Percentiles rank a stretch among this genome's conserved stretches.
Conservation (phyloP, 2,113 vertebrate species). For the Stercorarius parasiticus region DNA sequence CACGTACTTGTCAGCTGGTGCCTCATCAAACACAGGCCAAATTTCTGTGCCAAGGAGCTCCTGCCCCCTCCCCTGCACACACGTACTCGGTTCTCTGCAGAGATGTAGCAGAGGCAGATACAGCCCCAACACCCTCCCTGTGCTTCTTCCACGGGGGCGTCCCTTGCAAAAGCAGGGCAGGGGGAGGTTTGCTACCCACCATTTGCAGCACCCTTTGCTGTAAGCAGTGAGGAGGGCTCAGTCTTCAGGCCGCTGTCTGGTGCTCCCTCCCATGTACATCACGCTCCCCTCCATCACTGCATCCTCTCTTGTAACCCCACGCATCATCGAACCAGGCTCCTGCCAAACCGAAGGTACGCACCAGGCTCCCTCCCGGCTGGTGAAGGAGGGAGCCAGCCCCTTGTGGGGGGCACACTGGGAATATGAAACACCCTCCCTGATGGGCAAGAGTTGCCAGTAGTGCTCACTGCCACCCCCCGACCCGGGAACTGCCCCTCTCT, state of each 20-base stretch:
- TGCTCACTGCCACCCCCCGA: not conserved
- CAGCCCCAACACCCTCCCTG: rapidly evolving
- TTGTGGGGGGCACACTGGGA: rapidly evolving
- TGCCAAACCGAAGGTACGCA: rapidly evolving
- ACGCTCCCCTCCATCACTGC: rapidly evolving
- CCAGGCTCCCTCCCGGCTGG: rapidly evolving
- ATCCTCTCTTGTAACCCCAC: rapidly evolving
- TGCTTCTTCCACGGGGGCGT: not conserved
- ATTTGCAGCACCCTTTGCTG: not conserved
- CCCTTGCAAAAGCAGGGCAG: not conserved
- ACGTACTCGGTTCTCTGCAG: not conserved
- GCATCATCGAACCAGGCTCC: not conserved
- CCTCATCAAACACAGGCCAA: not conserved
- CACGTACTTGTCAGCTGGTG: rapidly evolving
- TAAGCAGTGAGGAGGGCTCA: not conserved
- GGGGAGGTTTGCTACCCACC: not conserved
- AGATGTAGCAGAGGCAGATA: no score
- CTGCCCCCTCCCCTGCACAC: not conserved
- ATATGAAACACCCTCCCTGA: not conserved
- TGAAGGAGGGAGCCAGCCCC: not conserved
- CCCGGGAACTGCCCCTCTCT: not conserved
- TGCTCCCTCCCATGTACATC: not conserved
- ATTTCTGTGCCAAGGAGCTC: not conserved
- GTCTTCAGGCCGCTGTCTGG: not conserved
- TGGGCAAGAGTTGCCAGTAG: not conserved